Percentiles rank a stretch among this genome's conserved stretches.
phyloP scores from a whole-genome alignment of 2,113 vertebrate genomes.

The Camarhynchus parvulus region DNA sequence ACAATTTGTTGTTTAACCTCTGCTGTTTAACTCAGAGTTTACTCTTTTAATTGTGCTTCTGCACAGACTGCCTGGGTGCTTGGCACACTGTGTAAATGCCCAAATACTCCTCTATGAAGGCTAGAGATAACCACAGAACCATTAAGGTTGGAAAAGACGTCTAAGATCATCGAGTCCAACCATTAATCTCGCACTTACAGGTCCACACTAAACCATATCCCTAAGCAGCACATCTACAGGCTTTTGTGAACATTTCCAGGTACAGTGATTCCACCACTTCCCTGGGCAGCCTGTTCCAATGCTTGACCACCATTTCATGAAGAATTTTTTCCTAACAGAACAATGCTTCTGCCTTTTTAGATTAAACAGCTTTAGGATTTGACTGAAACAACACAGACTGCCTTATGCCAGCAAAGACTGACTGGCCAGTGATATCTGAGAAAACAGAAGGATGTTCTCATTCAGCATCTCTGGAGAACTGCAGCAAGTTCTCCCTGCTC shows the following conservation, averaged over 20 bases:
- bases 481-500: not conserved
- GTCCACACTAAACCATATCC: not conserved
- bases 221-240: not conserved
- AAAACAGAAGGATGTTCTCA: not conserved
- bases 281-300: not conserved
- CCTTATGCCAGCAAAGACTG: not conserved
- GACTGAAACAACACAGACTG: not conserved
- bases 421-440: not conserved
- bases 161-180: not conserved
- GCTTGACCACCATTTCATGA: not conserved
- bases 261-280: not conserved
- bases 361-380: constrained; percentile 10
- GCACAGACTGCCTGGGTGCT: not conserved
- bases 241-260: not conserved
- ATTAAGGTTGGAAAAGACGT: not conserved
- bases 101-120: not conserved
- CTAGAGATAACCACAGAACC: not conserved
- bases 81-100: not conserved
- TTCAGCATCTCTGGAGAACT: not conserved
- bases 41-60: not conserved
- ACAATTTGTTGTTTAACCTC: not conserved
- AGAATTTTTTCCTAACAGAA: not conserved
- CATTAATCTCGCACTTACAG: not conserved
- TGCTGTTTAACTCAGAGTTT: not conserved
- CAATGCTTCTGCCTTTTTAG: not conserved